These are phyloP conservation scores for Bubo scandiacus DNA, from an alignment of 2,113 vertebrate genomes.

Conservation along the genomic window DNA sequence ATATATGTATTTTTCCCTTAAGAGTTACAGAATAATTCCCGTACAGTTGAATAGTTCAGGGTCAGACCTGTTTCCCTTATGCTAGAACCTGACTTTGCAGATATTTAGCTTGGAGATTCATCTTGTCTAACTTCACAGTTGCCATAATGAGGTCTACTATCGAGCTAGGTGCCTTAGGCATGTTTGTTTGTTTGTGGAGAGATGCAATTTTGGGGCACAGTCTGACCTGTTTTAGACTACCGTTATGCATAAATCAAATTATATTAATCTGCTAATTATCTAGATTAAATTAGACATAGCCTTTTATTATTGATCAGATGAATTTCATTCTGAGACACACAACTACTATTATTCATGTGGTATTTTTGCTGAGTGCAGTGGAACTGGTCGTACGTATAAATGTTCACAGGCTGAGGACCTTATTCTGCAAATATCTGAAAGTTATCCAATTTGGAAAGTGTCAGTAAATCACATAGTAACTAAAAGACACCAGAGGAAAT, in stretches of 20 bases:
- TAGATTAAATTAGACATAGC: slow-evolving; percentile 10
- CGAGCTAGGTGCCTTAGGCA: not conserved
- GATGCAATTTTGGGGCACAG: not conserved
- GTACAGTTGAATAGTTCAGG: not conserved
- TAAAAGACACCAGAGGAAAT: not conserved
- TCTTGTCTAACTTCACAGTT: not conserved
- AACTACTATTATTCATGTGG: not conserved
- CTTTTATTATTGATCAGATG: not conserved
- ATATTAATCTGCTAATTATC: slow-evolving; percentile 32
- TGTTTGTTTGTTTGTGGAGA: not conserved
- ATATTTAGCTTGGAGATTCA: not conserved
- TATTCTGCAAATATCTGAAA: not conserved
- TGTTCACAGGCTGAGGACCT: not conserved
- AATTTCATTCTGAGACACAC: not conserved
- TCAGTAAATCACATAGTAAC: not conserved
- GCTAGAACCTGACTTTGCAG: not conserved
- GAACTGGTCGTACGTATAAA: not conserved
- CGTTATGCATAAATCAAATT: slow-evolving; percentile 10
- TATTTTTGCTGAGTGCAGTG: not conserved
- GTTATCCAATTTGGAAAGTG: not conserved
- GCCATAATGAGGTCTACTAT: not conserved
- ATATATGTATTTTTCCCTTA: not conserved
- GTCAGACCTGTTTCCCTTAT: not conserved
- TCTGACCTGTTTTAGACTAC: not conserved
- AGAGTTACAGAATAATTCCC: not conserved